phyloP scores from a whole-genome alignment of 2,888 invertebrate genomes.

The Halictus ligatus region DNA sequence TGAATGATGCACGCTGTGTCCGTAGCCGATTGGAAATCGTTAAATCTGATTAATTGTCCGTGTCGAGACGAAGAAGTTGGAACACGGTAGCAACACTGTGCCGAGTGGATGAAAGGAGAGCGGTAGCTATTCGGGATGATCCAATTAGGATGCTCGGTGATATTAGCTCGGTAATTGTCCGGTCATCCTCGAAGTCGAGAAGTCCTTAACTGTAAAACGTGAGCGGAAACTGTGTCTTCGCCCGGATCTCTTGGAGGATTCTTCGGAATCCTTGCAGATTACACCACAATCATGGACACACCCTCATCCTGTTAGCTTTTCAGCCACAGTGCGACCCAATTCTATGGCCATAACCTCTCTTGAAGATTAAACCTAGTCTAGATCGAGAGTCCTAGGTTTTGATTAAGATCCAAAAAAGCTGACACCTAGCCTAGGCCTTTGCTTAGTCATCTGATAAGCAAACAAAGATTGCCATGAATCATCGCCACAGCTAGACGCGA shows the following conservation, averaged over 20 bases:
- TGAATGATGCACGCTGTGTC: not conserved
- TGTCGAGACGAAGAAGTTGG: not conserved
- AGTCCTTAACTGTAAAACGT: slow-evolving; percentile 5
- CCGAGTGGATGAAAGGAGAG: not conserved
- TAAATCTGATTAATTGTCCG: not conserved
- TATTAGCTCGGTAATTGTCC: slow-evolving; percentile 17
- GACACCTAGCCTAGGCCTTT: no score
- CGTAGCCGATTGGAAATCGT: not conserved
- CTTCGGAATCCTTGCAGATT: not conserved
- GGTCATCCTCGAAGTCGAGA: slow-evolving; percentile 1
- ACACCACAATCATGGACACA: not conserved
- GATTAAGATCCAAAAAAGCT: no score
- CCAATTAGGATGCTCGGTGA: not conserved
- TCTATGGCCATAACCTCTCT: not conserved
- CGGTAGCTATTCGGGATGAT: not conserved
- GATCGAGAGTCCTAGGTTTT: no score
- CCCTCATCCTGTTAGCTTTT: not conserved
- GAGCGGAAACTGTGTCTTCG: not conserved
- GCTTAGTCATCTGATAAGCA: no score
- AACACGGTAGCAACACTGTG: not conserved
- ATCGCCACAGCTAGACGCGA: no score
- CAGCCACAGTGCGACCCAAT: not conserved
- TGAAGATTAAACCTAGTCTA: no score
- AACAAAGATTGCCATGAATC: no score
- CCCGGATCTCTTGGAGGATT: not conserved